A percentile compares a stretch with the other conserved stretches of the same genome.
Evolutionary conservation across 2,113 vertebrate species (phyloP).

Genomic region (Myocastor coypus): DNA sequence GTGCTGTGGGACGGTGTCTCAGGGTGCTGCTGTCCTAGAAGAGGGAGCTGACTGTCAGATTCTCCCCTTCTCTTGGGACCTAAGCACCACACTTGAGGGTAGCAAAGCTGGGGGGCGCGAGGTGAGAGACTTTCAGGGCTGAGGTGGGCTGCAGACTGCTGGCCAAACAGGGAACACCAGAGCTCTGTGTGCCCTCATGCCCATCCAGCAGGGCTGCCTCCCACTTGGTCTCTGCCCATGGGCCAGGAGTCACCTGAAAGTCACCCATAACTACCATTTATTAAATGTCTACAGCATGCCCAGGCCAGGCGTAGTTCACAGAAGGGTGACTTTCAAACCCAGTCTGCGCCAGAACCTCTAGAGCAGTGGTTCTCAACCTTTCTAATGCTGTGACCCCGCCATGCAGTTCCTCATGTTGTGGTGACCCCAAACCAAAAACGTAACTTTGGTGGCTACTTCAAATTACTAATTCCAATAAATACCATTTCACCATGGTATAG

Average conservation of each 20-base stretch:
- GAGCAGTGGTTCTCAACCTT: too few species aligned
- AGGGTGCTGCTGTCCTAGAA: background rate
- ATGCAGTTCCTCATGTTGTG: too few species aligned
- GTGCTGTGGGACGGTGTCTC: background rate
- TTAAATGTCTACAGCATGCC: background rate
- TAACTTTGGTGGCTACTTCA: too few species aligned
- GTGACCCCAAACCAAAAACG: too few species aligned
- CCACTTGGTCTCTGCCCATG: background rate
- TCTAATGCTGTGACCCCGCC: too few species aligned
- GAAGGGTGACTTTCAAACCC: background rate
- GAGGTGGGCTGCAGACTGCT: background rate
- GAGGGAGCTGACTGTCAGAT: background rate
- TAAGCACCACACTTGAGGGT: background rate
- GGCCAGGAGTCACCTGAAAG: constrained; percentile 26
- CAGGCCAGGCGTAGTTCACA: background rate
- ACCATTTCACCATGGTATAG: too few species aligned
- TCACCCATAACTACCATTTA: background rate
- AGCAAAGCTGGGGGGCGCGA: background rate
- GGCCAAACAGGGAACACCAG: background rate
- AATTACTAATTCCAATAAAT: too few species aligned
- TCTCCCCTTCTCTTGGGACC: background rate
- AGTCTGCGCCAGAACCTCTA: background rate
- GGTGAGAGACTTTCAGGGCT: background rate
- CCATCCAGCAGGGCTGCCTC: background rate
- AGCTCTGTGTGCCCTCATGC: background rate